Conservation (phyloP, 2,113 vertebrate genomes). For the Mugil cephalus region DNA sequence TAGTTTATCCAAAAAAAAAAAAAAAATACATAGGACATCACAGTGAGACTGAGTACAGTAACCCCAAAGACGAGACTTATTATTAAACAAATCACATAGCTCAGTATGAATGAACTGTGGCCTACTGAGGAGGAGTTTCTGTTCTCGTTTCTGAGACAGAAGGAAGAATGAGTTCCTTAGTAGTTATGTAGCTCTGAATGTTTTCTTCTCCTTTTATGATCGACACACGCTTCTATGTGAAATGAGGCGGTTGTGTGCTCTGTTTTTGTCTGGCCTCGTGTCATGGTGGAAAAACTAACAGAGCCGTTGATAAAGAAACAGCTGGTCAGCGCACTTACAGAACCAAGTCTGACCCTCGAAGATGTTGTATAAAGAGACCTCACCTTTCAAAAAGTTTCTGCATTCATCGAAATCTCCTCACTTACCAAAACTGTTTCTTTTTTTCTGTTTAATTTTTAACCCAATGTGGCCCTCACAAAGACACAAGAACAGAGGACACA, state of each 20-base stretch:
- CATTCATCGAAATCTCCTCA: too few relatives aligned
- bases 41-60: too few relatives aligned
- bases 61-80: too few relatives aligned
- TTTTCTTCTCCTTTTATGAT: conserved; percentile 8
- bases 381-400: too few relatives aligned
- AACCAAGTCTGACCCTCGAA: background rate
- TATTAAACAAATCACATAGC: too few relatives aligned
- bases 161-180: too few relatives aligned
- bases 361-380: too few relatives aligned
- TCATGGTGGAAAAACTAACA: conserved; percentile 46
- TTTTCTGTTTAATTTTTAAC: background rate
- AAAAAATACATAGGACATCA: too few relatives aligned
- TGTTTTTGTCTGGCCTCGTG: conserved; percentile 9
- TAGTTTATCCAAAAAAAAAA: too few relatives aligned
- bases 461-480: background rate
- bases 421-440: background rate
- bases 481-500: background rate
- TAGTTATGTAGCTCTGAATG: background rate
- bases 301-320: conserved; percentile 34
- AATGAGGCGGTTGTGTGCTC: background rate
- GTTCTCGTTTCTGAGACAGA: too few relatives aligned
- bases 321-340: background rate
- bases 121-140: too few relatives aligned
- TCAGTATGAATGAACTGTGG: too few relatives aligned
- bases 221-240: background rate